Evolutionary conservation across 2,888 invertebrate species (phyloP).

Genomic region (Tetramorium bicarinatum): DNA sequence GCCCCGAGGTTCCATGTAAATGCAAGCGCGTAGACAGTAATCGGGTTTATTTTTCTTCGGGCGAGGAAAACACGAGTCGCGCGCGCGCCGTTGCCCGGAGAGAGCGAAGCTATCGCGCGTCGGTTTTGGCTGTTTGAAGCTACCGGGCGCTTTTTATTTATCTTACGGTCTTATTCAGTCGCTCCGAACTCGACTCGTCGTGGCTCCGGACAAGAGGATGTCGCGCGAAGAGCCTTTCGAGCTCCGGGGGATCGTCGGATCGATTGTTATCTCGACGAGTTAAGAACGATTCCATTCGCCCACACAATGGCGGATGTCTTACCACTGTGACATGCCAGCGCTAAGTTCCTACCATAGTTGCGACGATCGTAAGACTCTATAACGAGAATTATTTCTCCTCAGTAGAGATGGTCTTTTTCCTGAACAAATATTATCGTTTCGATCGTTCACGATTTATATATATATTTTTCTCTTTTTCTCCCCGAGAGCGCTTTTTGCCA

Average conservation of each 20-base stretch:
- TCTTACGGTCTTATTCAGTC: conserved; percentile 41
- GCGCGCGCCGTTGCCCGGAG: background rate
- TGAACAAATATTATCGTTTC: conserved; percentile 1
- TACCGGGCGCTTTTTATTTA: conserved; percentile 14
- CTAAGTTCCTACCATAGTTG: background rate
- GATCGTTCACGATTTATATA: background rate
- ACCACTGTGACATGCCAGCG: background rate
- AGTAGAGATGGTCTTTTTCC: background rate
- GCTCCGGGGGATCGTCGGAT: conserved; percentile 14
- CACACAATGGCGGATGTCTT: background rate
- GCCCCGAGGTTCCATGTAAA: conserved; percentile 35
- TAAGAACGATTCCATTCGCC: conserved; percentile 38
- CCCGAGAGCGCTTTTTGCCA: background rate
- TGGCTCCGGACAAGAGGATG: conserved; percentile 9
- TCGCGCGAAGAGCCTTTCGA: conserved; percentile 32
- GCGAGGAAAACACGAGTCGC: conserved; percentile 38
- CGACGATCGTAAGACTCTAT: background rate
- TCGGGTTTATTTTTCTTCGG: conserved; percentile 55
- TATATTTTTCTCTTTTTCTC: background rate
- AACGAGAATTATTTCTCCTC: conserved; percentile 16
- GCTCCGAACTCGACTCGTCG: background rate
- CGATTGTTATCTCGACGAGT: conserved; percentile 56
- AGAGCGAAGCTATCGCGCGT: conserved; percentile 29
- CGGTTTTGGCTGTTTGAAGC: conserved; percentile 46
- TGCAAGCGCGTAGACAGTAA: conserved; percentile 40